Conservation (phyloP, 1,140 invertebrate genomes). For the Drosophila paulistorum region DNA sequence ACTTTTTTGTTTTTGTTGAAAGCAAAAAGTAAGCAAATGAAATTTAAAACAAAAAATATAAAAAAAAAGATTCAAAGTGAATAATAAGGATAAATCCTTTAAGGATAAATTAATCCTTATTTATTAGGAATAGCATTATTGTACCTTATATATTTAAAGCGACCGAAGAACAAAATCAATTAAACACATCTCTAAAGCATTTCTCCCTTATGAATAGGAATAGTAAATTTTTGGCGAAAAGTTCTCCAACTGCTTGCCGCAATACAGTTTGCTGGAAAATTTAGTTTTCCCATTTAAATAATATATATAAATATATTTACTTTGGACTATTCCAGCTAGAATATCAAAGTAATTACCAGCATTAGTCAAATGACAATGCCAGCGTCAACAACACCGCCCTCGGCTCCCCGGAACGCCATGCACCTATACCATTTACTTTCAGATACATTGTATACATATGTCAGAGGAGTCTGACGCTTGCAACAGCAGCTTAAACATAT, state of each 20-base stretch:
- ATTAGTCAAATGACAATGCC: conserved; percentile 35
- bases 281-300: not conserved
- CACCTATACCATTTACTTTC: conserved; percentile 17
- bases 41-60: too few relatives aligned
- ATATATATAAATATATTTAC: conserved; percentile 2
- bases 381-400: not conserved
- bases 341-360: conserved; percentile 34
- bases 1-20: too few relatives aligned
- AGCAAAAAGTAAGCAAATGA: too few relatives aligned
- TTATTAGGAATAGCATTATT: too few relatives aligned
- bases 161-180: too few relatives aligned
- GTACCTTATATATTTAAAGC: too few relatives aligned
- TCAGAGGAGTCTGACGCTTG: conserved; percentile 28
- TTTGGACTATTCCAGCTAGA: conserved; percentile 12
- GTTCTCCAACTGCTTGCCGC: not conserved
- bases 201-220: too few relatives aligned
- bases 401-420: not conserved
- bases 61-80: too few relatives aligned
- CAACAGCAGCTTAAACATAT: conserved; percentile 76
- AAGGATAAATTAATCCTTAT: too few relatives aligned
- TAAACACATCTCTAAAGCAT: too few relatives aligned
- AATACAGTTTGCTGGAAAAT: not conserved
- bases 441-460: conserved; percentile 13
- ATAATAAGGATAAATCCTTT: too few relatives aligned
- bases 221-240: not conserved